Base-by-base conservation (phyloP, 2,797 vertebrate species). In the Myripristis murdjan region DNA sequence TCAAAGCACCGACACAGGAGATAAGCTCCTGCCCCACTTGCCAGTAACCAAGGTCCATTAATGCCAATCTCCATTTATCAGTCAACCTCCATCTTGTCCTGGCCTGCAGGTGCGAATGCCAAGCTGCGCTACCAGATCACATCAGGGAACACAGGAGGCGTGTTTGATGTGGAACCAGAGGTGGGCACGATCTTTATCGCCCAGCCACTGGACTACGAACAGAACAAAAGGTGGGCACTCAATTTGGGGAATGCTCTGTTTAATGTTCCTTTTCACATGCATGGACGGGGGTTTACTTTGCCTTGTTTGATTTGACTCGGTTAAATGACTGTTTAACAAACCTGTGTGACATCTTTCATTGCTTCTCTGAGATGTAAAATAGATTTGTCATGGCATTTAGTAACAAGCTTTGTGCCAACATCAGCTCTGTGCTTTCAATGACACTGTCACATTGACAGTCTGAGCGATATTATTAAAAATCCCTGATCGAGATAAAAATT, bases 91-190 rank as follows among this genome's bases (percentile, higher is more conserved):
- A n/a, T 47, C 15, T 67, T 33, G 8, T 33, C 10, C 20, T 1
- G 33, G 24, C 66, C 44, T 69, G 31, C 88, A 97, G 96, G 96
- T 84, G 94, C 95, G 78, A 97, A 97, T 14, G 96, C 96, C 44
- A 97, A 96, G 57, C 89, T 97, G n/a, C 94, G 95, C 14, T 97
- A 97, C 72, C 96, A 96, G 92, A 96, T 97, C 90, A 97, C 95
- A 53, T 94, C 95, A 43, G 96, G 96, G 64, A 97, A 96, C 81
- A 92, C 81, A 0, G 95, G 95, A 56, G 96, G 96, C 16, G 94
- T 95, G 46, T 96, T 97, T 87, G 95, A 94, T 75, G 93, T 96
- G 44, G 96, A 97, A 70, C 95, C 96, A 16, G 96, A 97, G 82
- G 96, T 96, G 64, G 96, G 96, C 64, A 94, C 95, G 33, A 94